Evolutionary conservation across 2,888 invertebrate species (phyloP).

Genomic region (Meteorus colon): DNA sequence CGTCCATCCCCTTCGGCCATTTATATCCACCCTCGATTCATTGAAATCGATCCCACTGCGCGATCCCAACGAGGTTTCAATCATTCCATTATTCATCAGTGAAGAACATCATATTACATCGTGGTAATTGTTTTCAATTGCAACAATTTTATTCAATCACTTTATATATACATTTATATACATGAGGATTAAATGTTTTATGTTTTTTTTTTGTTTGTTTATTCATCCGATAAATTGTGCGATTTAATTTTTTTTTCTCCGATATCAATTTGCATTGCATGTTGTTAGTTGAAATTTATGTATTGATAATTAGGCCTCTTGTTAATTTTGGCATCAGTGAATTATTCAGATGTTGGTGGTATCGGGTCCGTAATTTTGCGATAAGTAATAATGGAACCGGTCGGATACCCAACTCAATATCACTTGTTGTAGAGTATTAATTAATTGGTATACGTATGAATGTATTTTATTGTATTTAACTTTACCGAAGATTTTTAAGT

Average conservation of each 20-base stretch:
- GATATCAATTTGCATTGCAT: no score
- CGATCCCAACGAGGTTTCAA: conserved; percentile 46
- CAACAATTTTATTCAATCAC: conserved; percentile 17
- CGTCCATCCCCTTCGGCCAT: conserved; percentile 54
- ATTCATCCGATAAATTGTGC: neutral
- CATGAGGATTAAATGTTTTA: conserved; percentile 24
- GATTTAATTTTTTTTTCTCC: no score
- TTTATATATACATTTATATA: neutral
- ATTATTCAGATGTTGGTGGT: neutral
- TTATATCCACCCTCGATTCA: conserved; percentile 57
- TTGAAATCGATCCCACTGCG: conserved; percentile 50
- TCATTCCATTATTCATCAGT: conserved; percentile 34
- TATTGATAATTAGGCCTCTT: no score
- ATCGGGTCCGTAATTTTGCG: no score
- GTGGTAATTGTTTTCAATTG: conserved; percentile 16
- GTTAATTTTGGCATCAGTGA: neutral
- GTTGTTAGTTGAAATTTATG: no score
- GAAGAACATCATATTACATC: conserved; percentile 5
- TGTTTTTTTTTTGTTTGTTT: conserved; percentile 6
- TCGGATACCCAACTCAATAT: neutral
- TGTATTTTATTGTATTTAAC: no score
- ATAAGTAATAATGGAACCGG: no score
- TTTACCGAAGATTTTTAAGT: no score
- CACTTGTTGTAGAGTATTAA: no score
- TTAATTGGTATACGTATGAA: no score